Evolutionary conservation across 2,888 invertebrate species (phyloP).

Genomic region (Leptarthrus brevirostris): DNA sequence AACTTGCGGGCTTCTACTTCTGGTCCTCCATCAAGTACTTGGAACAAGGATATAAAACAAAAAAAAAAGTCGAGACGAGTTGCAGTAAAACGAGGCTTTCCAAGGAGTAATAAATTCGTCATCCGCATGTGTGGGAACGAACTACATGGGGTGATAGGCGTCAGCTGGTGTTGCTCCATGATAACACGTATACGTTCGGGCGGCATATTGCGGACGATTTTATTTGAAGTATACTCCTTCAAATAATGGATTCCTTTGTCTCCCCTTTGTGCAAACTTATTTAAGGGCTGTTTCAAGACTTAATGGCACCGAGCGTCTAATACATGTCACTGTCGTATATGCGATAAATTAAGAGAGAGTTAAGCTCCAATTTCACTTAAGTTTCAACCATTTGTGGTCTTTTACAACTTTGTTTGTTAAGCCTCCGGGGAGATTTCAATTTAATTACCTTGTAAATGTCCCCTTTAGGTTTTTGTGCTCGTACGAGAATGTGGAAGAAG

Average conservation of each 20-base stretch:
- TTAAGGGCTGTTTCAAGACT: neutral
- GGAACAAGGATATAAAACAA: neutral
- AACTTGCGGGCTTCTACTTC: neutral
- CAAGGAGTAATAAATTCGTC: constrained; percentile 6
- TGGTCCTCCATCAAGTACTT: neutral
- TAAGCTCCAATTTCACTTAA: neutral
- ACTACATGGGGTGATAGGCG: no score
- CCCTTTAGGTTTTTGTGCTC: neutral
- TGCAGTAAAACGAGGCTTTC: neutral
- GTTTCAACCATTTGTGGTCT: neutral
- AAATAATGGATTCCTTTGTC: constrained; percentile 12
- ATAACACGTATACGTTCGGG: no score
- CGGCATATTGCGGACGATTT: constrained; percentile 11
- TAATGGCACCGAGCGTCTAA: neutral
- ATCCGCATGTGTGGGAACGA: constrained; percentile 9
- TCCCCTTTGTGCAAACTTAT: neutral
- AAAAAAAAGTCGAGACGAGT: neutral
- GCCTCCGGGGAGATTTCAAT: constrained; percentile 4
- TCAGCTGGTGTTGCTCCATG: no score
- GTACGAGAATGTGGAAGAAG: no score
- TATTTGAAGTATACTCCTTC: constrained; percentile 22
- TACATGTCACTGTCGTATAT: no score
- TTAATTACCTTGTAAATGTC: constrained; percentile 25
- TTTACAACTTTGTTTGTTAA: neutral
- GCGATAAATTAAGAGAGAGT: constrained; percentile 3